Conservation (phyloP, 2,113 vertebrate genomes). For the Takifugu bimaculatus region DNA sequence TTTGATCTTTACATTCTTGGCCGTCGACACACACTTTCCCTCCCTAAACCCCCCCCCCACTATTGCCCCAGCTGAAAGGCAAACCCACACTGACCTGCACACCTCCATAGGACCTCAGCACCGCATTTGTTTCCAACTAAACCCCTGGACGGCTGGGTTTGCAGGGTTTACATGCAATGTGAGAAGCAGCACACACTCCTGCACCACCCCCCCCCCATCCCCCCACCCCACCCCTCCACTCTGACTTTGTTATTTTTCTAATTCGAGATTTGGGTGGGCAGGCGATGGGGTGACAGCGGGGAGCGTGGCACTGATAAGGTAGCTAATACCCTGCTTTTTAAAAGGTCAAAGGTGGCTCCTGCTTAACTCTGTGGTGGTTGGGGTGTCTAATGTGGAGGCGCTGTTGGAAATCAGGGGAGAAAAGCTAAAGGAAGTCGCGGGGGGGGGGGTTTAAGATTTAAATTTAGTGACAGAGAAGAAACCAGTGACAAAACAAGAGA, state of each 20-base stretch:
- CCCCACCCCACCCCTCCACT: neutral
- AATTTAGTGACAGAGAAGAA: constrained; percentile 5
- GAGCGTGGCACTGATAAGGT: constrained; percentile 72
- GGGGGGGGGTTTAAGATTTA: neutral
- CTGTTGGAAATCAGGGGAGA: neutral
- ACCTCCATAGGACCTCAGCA: constrained; percentile 10
- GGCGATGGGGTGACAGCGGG: constrained; percentile 54
- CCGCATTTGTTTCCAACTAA: constrained; percentile 52
- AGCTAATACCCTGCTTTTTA: constrained; percentile 62
- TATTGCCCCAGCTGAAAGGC: constrained; percentile 16
- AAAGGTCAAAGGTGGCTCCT: constrained; percentile 56
- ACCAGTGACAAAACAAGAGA: constrained; percentile 1
- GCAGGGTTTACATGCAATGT: constrained; percentile 44
- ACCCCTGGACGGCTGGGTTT: constrained; percentile 23
- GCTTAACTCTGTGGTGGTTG: constrained; percentile 21
- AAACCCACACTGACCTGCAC: constrained; percentile 2
- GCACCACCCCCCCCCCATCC: neutral
- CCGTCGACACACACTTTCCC: neutral
- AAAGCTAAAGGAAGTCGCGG: neutral
- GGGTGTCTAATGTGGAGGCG: neutral
- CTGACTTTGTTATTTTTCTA: constrained; percentile 64
- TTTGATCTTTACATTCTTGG: no score
- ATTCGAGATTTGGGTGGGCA: constrained; percentile 35
- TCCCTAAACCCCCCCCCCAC: neutral
- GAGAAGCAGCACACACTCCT: constrained; percentile 41